Percentiles rank a stretch among this genome's conserved stretches.
These are phyloP conservation scores for Philereme transversata DNA, from an alignment of 2,888 invertebrate species.

Conservation along the genomic window DNA sequence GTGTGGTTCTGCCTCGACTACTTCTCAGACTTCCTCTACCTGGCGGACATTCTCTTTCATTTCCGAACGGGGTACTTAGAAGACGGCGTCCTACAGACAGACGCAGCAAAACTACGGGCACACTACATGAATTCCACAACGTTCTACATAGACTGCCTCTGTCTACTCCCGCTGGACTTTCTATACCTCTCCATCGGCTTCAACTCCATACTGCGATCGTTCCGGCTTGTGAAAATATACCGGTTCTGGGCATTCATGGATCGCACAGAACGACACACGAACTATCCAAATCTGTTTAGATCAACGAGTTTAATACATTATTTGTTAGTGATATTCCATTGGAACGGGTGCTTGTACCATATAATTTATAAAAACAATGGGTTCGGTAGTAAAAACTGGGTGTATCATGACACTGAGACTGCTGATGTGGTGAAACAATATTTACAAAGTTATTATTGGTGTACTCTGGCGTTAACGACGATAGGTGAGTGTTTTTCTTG, in stretches of 20 bases:
- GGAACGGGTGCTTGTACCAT: conserved; percentile 99
- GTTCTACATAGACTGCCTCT: conserved; percentile 99
- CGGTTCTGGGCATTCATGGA: conserved; percentile 99
- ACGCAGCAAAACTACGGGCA: conserved; percentile 94
- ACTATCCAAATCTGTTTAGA: conserved; percentile 98
- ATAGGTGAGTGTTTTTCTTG: conserved; percentile 87
- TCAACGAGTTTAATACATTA: conserved; percentile 97
- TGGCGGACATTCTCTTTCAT: conserved; percentile 98
- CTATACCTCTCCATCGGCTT: conserved; percentile 98
- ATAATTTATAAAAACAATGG: conserved; percentile 98
- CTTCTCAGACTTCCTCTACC: conserved; percentile 97
- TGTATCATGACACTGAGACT: conserved; percentile 93
- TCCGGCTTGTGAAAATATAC: conserved; percentile 98
- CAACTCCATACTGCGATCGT: conserved; percentile 97
- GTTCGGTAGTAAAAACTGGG: conserved; percentile 97
- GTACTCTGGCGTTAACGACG: conserved; percentile 97
- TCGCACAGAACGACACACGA: conserved; percentile 98
- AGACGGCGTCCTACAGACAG: conserved; percentile 98
- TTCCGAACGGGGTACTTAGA: conserved; percentile 98
- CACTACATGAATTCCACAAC: conserved; percentile 99
- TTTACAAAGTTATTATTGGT: conserved; percentile 99
- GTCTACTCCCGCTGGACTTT: conserved; percentile 98
- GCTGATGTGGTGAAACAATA: conserved; percentile 97
- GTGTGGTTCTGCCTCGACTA: conserved; percentile 99
- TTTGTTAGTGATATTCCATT: conserved; percentile 98